A percentile compares a stretch with the other conserved stretches of the same genome.
These are phyloP conservation scores for Ophonus ardosiacus DNA, from an alignment of 2,888 invertebrate genomes.

Conservation along the genomic window DNA sequence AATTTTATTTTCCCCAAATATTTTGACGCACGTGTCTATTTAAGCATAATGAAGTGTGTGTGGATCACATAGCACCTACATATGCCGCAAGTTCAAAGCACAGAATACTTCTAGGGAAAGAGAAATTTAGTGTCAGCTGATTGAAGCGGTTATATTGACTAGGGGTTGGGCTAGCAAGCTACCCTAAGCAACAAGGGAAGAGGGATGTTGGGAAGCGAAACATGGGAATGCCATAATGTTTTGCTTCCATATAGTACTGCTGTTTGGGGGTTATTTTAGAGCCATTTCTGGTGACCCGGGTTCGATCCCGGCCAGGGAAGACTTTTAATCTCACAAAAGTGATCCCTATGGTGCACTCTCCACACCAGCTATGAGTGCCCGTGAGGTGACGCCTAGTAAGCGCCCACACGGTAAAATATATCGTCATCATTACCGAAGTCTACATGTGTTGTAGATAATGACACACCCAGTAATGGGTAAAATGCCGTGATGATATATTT, in stretches of 20 bases:
- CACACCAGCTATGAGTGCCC: no score
- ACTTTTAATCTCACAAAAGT: no score
- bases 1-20: constrained; percentile 57
- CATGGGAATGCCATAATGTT: background rate
- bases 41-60: constrained; percentile 54
- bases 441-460: no score
- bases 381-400: no score
- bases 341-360: no score
- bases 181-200: background rate
- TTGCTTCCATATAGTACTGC: background rate
- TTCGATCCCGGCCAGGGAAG: no score
- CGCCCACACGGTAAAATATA: no score
- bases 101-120: background rate
- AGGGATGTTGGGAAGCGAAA: background rate
- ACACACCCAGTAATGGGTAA: no score
- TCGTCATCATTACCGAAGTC: no score
- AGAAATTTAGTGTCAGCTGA: constrained; percentile 59
- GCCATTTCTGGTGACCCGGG: no score
- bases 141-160: constrained; percentile 56
- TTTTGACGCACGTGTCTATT: constrained; percentile 60
- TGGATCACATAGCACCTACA: constrained; percentile 8
- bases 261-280: background rate
- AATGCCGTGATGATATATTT: no score
- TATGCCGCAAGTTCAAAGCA: constrained; percentile 36
- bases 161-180: background rate